These are phyloP conservation scores for Gadopsis marmoratus DNA, from an alignment of 2,797 vertebrate species.

Conservation along the genomic window DNA sequence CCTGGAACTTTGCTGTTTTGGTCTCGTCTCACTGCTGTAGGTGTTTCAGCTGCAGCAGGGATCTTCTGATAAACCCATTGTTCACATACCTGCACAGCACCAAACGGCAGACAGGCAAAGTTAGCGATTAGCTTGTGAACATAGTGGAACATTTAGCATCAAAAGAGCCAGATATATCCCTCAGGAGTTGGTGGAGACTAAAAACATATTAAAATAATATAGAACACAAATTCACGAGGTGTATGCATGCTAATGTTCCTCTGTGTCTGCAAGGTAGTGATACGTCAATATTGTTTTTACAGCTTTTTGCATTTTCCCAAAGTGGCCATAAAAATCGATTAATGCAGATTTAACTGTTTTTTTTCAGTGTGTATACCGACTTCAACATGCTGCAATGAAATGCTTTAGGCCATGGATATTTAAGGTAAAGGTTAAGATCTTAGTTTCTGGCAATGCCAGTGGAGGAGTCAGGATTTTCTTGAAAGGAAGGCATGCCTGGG, in stretches of 20 bases:
- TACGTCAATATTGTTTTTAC: too few relatives aligned
- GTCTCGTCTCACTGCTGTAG: background rate
- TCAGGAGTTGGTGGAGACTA: background rate
- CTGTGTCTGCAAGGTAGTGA: too few relatives aligned
- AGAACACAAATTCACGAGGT: background rate
- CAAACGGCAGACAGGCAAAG: too few relatives aligned
- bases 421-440: background rate
- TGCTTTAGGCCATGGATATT: background rate
- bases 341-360: too few relatives aligned
- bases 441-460: background rate
- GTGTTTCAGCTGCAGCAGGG: background rate
- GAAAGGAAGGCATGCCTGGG: background rate
- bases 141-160: slow-evolving; percentile 1
- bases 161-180: background rate
- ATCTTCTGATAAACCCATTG: background rate
- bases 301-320: too few relatives aligned
- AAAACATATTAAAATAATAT: background rate
- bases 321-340: too few relatives aligned
- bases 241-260: background rate
- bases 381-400: background rate
- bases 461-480: background rate
- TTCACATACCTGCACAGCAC: background rate
- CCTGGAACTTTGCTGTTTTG: background rate
- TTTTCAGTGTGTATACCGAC: too few relatives aligned
- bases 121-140: slow-evolving; percentile 4